Evolutionary conservation across 23 tunicate genomes (phyloP).

Genomic region (Clavelina lepadiformis): DNA sequence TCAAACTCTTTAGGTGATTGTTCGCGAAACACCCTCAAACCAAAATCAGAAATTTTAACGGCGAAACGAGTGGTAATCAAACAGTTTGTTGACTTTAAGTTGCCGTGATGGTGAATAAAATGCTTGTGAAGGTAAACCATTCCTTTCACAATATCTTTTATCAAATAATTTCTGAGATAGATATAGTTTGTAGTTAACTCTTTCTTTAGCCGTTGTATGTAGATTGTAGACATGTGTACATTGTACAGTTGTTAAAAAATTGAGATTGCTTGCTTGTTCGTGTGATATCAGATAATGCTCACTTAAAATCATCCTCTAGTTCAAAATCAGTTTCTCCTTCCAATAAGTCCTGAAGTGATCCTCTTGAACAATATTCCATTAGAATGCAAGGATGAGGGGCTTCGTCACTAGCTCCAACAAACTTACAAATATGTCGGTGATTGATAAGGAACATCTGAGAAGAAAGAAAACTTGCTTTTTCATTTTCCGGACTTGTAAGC

Average conservation of each 20-base stretch:
- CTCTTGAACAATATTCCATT: constrained; percentile 61
- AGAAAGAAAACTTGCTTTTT: no score
- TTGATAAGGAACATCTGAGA: constrained; percentile 31
- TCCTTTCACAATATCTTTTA: constrained; percentile 49
- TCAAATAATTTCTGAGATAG: constrained; percentile 38
- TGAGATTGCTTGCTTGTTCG: no score
- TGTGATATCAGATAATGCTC: neutral
- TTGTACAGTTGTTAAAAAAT: no score
- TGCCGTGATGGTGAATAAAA: constrained; percentile 42
- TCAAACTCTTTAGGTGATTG: no score
- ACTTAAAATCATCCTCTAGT: constrained; percentile 66
- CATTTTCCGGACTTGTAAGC: no score
- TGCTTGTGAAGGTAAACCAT: constrained; percentile 53
- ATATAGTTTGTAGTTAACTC: no score
- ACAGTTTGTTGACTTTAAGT: constrained; percentile 66
- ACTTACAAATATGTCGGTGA: constrained; percentile 64
- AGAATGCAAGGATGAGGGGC: constrained; percentile 25
- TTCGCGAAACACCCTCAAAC: constrained; percentile 24
- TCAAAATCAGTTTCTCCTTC: constrained; percentile 34
- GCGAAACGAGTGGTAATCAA: constrained; percentile 50
- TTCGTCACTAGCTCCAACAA: constrained; percentile 53
- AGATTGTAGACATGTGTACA: no score
- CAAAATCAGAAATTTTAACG: constrained; percentile 58
- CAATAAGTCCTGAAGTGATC: constrained; percentile 52
- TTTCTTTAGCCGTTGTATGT: no score